Evolutionary conservation across 2,888 invertebrate species (phyloP), one percentile per base, ranked within the genome.

Genomic region (Drosophila atripex): DNA sequence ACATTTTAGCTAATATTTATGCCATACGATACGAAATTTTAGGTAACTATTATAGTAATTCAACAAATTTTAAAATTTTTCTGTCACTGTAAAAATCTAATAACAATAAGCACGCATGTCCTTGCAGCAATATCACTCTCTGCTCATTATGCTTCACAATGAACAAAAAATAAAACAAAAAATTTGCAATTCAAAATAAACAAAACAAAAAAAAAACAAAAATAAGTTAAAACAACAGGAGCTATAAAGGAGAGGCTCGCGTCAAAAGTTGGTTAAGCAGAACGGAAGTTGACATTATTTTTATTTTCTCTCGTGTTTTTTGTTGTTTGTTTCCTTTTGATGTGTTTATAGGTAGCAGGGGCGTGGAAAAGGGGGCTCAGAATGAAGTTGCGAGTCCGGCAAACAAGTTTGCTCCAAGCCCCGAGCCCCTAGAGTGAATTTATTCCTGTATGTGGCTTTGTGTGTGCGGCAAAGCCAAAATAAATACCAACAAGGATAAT

Each of bases 401-500:
- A 71, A 58, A 66, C 53, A 63, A 72, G 63, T 73, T 51, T 38
- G n/a, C 25, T 11, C 21, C 21, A 23, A 41, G 35, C 47, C n/a
- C 43, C 16, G 23, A 28, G 9, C 35, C 4, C 60, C 61, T 5
- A 41, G 43, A 38, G 51, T n/a, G 43, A 43, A 52, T 41, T 53
- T 52, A 47, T 64, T 35, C 52, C 18, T 43, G 41, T 49, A 23
- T 71, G 32, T 47, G 18, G 61, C 21, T 38, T 39, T 35, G 53
- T 43, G 55, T 53, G 30, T 30, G 50, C 49, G 63, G 60, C 39
- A 41, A 60, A 73, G 71, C 76, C 78, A 71, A 76, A 80, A 87
- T 85, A 82, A 82, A 82, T 88, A 77, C 88, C 88, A 87, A 80
- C 87, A 84, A 85, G 86, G 74, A 88, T 84, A 87, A 84, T 88